Percentiles rank a stretch among this genome's conserved stretches.
Evolutionary conservation across 2,888 invertebrate genomes (phyloP).

Genomic region (Pecten maximus): DNA sequence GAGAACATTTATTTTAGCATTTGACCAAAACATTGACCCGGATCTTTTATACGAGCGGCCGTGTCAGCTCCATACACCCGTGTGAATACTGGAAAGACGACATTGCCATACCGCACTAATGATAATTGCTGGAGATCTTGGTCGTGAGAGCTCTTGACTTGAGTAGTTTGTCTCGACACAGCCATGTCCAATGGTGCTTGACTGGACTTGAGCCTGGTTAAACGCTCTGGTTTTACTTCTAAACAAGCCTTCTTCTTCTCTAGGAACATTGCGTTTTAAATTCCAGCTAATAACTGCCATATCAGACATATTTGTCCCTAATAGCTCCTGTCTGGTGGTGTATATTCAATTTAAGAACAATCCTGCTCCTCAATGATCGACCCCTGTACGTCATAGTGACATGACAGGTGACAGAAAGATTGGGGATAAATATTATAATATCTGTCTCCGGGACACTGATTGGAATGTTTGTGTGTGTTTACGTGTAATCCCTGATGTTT

Average conservation of each 20-base stretch:
- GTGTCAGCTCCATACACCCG: neutral
- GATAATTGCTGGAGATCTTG: constrained; percentile 7
- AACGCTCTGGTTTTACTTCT: neutral
- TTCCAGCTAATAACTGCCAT: constrained; percentile 35
- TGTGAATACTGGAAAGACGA: neutral
- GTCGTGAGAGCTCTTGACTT: neutral
- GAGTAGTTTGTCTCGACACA: constrained; percentile 20
- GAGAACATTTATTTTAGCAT: neutral
- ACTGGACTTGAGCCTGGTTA: constrained; percentile 13
- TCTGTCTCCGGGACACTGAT: constrained; percentile 14
- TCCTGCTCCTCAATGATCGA: neutral
- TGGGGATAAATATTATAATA: neutral
- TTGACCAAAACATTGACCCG: neutral
- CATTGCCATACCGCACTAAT: neutral
- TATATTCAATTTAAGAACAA: neutral
- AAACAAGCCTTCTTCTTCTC: constrained; percentile 23
- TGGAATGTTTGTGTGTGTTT: constrained; percentile 13
- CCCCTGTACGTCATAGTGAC: neutral
- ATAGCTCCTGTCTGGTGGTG: neutral
- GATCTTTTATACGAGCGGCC: neutral
- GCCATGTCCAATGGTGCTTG: neutral
- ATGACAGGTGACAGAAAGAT: constrained; percentile 8
- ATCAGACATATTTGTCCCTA: neutral
- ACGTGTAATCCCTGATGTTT: neutral
- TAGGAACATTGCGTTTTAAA: neutral